Conservation (phyloP, 2,797 vertebrate genomes). For the Sebastes cheni region DNA sequence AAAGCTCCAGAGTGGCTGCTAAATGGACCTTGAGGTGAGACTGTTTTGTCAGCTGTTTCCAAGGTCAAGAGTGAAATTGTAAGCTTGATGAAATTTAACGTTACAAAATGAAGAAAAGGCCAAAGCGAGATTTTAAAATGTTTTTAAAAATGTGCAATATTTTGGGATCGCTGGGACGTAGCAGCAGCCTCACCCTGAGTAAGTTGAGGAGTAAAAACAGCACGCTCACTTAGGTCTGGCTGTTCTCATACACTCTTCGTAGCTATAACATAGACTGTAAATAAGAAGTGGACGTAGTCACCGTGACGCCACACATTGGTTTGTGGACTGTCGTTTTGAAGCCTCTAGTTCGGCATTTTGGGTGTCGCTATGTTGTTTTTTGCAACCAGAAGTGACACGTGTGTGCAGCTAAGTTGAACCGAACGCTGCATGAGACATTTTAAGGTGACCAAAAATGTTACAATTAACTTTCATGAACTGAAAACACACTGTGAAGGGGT, state of each 20-base stretch:
- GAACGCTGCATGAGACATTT: too few species aligned
- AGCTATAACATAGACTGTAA: too few species aligned
- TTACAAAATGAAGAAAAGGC: background rate
- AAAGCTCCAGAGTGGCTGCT: background rate
- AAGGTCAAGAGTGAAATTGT: background rate
- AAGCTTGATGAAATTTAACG: background rate
- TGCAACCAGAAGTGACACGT: too few species aligned
- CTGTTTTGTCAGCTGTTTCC: background rate
- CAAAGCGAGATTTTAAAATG: background rate
- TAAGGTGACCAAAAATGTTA: too few species aligned
- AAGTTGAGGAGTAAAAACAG: background rate
- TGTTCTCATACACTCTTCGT: background rate
- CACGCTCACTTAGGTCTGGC: background rate
- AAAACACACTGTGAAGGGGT: too few species aligned
- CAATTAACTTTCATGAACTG: too few species aligned
- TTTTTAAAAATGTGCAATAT: background rate
- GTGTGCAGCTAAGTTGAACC: fast-evolving
- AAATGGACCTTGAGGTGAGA: background rate
- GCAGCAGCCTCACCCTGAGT: background rate
- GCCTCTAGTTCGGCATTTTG: too few species aligned
- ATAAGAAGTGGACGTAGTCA: too few species aligned
- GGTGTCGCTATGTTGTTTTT: too few species aligned
- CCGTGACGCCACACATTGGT: too few species aligned
- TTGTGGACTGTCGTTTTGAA: too few species aligned
- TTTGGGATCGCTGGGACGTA: background rate